These are phyloP conservation scores for Ambastaia sidthimunki DNA, from an alignment of 2,797 vertebrate genomes.

Conservation along the genomic window DNA sequence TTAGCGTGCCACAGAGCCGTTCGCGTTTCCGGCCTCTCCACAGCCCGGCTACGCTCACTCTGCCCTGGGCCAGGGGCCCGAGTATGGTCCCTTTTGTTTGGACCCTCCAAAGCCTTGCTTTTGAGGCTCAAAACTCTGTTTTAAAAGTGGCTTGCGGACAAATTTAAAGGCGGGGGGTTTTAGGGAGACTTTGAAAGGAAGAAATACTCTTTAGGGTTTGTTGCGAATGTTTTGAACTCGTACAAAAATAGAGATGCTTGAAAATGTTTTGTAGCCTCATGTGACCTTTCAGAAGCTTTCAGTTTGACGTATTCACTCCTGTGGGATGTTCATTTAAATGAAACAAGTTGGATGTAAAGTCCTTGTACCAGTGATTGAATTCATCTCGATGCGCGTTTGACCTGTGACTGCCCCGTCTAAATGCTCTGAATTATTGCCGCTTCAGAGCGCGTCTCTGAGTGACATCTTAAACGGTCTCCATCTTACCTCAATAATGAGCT, in stretches of 20 bases:
- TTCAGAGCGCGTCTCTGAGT: slow-evolving; percentile 50
- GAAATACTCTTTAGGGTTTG: slow-evolving; percentile 13
- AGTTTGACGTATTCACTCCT: slow-evolving; percentile 19
- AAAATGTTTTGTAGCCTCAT: not conserved
- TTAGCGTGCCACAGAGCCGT: slow-evolving; percentile 63
- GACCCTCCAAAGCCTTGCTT: slow-evolving; percentile 72
- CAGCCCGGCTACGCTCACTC: slow-evolving; percentile 30
- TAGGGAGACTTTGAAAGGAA: slow-evolving; percentile 29
- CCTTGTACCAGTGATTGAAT: slow-evolving; percentile 42
- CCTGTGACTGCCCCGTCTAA: slow-evolving; percentile 37
- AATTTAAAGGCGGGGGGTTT: slow-evolving; percentile 65
- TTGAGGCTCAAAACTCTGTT: slow-evolving; percentile 73
- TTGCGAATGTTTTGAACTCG: not conserved
- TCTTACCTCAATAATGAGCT: slow-evolving; percentile 56
- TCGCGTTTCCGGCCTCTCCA: slow-evolving; percentile 74
- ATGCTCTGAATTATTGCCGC: slow-evolving; percentile 48
- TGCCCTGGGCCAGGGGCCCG: slow-evolving; percentile 59
- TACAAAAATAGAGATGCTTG: not conserved
- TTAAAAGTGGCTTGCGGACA: slow-evolving; percentile 64
- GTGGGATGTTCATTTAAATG: slow-evolving; percentile 32
- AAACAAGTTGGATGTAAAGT: slow-evolving; percentile 43
- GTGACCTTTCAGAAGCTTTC: slow-evolving; percentile 61
- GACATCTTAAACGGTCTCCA: slow-evolving; percentile 42
- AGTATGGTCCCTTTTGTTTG: slow-evolving; percentile 58
- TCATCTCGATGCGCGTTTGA: slow-evolving; percentile 43